These are phyloP conservation scores for Solenopsis fugax DNA, from an alignment of 1,140 invertebrate species.

Conservation along the genomic window DNA sequence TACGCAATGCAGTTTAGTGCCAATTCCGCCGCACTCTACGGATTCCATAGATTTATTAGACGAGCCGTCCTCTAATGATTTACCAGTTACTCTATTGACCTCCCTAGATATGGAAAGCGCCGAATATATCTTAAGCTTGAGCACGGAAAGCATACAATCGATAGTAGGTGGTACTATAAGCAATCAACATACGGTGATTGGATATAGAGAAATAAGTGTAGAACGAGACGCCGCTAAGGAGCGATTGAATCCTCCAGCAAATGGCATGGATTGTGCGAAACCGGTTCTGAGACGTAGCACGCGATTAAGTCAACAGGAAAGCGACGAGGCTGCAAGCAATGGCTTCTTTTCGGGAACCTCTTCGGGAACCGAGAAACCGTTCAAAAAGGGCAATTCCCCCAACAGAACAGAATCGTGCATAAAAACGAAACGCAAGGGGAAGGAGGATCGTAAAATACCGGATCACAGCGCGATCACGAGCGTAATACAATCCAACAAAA, in stretches of 20 bases:
- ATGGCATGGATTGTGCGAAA: constrained; percentile 66
- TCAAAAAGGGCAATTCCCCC: constrained; percentile 70
- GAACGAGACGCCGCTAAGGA: constrained; percentile 70
- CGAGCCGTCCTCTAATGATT: constrained; percentile 78
- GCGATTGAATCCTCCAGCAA: constrained; percentile 56
- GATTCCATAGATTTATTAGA: constrained; percentile 82
- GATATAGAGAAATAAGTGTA: constrained; percentile 60
- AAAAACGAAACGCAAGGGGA: constrained; percentile 78
- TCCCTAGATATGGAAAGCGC: constrained; percentile 81
- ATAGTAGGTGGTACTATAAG: constrained; percentile 76
- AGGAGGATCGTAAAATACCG: constrained; percentile 78
- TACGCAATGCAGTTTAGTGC: constrained; percentile 68
- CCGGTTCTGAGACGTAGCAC: constrained; percentile 82
- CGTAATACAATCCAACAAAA: constrained; percentile 60
- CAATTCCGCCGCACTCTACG: constrained; percentile 75
- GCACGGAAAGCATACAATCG: constrained; percentile 80
- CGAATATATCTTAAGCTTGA: constrained; percentile 82
- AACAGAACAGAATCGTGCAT: constrained; percentile 69
- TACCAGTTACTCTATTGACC: constrained; percentile 80
- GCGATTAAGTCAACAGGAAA: constrained; percentile 82
- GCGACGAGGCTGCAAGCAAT: constrained; percentile 76
- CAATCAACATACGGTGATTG: constrained; percentile 63
- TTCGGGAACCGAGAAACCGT: constrained; percentile 59
- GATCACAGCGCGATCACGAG: constrained; percentile 69
- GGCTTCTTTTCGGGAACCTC: constrained; percentile 51